Conservation (phyloP, 2,113 vertebrate species). For the Tetrax tetrax region DNA sequence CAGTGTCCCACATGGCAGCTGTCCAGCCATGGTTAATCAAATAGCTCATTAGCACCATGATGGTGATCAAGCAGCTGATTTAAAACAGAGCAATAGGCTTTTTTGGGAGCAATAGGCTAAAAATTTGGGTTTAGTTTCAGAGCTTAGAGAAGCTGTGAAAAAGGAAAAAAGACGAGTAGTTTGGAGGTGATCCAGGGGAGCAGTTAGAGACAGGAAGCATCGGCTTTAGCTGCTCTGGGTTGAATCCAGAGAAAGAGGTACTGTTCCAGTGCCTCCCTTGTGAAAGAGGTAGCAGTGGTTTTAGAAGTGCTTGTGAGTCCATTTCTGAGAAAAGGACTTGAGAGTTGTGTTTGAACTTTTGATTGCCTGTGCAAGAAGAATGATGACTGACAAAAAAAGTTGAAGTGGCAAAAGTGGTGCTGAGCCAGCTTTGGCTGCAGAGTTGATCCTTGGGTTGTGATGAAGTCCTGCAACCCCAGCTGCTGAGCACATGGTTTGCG, state of each 20-base stretch:
- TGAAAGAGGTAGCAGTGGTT: neutral
- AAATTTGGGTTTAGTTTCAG: neutral
- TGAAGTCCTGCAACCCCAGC: neutral
- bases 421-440: neutral
- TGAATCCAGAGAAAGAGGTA: neutral
- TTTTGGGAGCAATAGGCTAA: neutral
- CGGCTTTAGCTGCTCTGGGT: neutral
- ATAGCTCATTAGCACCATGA: neutral
- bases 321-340: neutral
- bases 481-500: accelerated
- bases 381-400: neutral
- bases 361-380: neutral
- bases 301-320: neutral
- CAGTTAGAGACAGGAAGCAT: neutral
- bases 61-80: neutral
- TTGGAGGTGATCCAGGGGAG: neutral
- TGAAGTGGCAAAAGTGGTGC: neutral
- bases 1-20: neutral
- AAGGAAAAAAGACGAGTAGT: neutral
- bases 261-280: neutral
- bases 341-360: neutral
- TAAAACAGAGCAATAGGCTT: neutral
- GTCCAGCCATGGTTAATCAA: neutral
- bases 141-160: neutral
- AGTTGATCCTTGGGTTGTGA: neutral